Base-by-base conservation (phyloP, 1,140 invertebrate species). In the Octopus sinensis region DNA sequence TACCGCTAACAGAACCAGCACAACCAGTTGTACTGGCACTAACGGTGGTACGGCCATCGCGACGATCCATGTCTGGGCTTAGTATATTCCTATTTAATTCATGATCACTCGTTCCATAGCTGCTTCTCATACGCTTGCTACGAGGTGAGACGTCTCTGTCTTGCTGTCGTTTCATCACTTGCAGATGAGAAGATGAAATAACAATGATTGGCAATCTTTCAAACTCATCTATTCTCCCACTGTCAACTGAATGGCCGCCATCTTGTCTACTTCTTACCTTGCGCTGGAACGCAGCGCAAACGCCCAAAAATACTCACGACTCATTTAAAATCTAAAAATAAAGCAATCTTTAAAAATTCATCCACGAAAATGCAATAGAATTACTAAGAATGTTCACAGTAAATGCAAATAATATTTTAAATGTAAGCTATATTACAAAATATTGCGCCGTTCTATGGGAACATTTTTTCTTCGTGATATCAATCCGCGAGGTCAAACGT, bases 51-150 rank as follows among this genome's bases (percentile, higher is more conserved):
- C 84, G 82, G 54, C 84, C 80, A 82, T 87, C 85, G 53, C 87
- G 83, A 13, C 89, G 85, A 82, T 89, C 87, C 80, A 87, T 86
- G 56, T 90, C 89, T 51, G 90, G 88, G 13, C 89, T 87, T 53
- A 88, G 82, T 84, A 88, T 84, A 68, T 91, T 90, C 76, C 90
- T 85, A n/a, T 86, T 84, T 62, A 87, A 87, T 68, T 91, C 90
- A 84, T 86, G 84, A 83, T 91, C 91, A 81, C 89, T 87, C 51
- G 88, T 85, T 7, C 85, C 86, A 86, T 91, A 90, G 12, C 85
- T 85, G 12, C 90, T 88, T 71, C 90, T 85, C 13, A 89, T 86
- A 83, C 89, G 82, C 86, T 90, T 90, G 84, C 94, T 95, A 53
- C 88, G 87, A 17, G 91, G 90, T n/a, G 91, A 90, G 80, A 86